phyloP scores from a whole-genome alignment of 1,140 invertebrate genomes.

The Microplitis demolitor region DNA sequence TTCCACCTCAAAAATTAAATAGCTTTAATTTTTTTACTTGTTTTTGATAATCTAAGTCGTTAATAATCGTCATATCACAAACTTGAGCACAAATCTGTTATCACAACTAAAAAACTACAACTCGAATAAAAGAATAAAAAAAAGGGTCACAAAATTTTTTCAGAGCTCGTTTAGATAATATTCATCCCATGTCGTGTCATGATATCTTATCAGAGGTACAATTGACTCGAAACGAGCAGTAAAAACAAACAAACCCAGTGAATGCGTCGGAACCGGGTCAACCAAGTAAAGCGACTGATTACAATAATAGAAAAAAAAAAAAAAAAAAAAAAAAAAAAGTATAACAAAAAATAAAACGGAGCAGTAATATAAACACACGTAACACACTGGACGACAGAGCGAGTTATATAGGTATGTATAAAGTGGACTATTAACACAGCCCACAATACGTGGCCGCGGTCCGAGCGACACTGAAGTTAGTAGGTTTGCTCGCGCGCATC shows the following conservation, averaged over 20 bases:
- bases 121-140: not conserved
- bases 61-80: not conserved
- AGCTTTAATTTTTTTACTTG: not conserved
- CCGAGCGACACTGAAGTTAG: slow-evolving; percentile 55
- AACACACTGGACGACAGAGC: not conserved
- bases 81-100: not conserved
- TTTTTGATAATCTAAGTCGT: not conserved
- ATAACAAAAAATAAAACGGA: not conserved
- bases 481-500: slow-evolving; percentile 42
- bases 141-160: not conserved
- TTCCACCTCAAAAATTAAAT: not conserved
- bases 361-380: not conserved
- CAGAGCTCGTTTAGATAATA: not conserved
- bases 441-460: slow-evolving; percentile 45
- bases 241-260: not conserved
- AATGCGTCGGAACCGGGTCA: slow-evolving; percentile 12
- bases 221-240: not conserved
- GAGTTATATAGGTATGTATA: not conserved
- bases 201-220: not conserved
- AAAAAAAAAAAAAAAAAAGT: not conserved
- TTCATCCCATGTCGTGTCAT: slow-evolving; percentile 13
- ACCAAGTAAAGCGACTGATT: not conserved
- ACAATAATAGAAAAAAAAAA: not conserved
- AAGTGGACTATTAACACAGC: slow-evolving; percentile 6
- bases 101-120: slow-evolving; percentile 1